These are phyloP conservation scores for Dicyrtoma fusca DNA, from an alignment of 2,888 invertebrate species.

Conservation along the genomic window DNA sequence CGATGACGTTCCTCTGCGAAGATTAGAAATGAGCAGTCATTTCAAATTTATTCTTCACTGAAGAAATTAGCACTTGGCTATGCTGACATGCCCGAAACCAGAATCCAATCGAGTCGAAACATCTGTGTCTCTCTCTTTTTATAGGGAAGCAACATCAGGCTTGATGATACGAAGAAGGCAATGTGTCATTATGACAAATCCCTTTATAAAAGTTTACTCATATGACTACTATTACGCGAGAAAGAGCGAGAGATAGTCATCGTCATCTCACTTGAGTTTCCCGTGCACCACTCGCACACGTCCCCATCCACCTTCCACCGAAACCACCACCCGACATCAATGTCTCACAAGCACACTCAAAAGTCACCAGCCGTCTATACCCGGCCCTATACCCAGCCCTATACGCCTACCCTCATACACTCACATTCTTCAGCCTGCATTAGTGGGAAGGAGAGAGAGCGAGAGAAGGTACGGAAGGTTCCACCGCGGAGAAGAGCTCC, in stretches of 20 bases:
- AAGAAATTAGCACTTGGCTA: constrained; percentile 47
- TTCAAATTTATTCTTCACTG: constrained; percentile 49
- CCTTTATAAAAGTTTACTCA: constrained; percentile 49
- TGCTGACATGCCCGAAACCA: constrained; percentile 39
- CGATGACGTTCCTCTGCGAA: constrained; percentile 25
- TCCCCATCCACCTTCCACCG: too few relatives aligned
- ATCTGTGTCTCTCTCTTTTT: constrained; percentile 42
- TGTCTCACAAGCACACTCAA: too few relatives aligned
- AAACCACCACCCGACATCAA: too few relatives aligned
- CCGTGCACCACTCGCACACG: too few relatives aligned
- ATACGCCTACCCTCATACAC: neutral
- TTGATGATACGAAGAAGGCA: constrained; percentile 40
- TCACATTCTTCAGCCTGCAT: neutral
- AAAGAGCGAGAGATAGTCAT: constrained; percentile 3
- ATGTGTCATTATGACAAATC: constrained; percentile 53
- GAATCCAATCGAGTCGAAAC: constrained; percentile 45
- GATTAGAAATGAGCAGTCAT: constrained; percentile 51
- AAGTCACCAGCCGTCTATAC: too few relatives aligned
- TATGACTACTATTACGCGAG: constrained; percentile 32
- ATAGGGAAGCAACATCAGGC: constrained; percentile 30
- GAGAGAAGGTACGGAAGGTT: neutral
- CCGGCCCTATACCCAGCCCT: too few relatives aligned
- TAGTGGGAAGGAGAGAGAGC: neutral
- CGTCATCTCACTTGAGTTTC: neutral
- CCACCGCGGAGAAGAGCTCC: neutral